These are phyloP conservation scores for Drosophila punjabiensis DNA, from an alignment of 1,140 invertebrate species.

Conservation along the genomic window DNA sequence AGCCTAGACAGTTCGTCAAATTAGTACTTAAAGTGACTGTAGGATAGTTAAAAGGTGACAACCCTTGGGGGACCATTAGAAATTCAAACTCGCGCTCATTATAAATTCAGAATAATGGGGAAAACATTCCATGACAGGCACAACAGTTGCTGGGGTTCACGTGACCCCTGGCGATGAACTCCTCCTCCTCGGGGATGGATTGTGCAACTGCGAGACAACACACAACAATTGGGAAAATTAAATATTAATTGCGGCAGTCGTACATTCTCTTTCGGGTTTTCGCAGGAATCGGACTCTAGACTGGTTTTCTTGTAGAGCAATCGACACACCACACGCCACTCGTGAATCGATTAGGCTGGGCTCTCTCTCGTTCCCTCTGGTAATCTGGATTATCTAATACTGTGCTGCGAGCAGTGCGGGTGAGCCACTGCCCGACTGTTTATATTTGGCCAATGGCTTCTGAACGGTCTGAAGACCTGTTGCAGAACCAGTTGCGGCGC, in stretches of 20 bases:
- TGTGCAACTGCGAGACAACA: conserved; percentile 41
- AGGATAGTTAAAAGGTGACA: conserved; percentile 7
- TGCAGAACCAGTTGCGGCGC: conserved; percentile 60
- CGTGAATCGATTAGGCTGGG: conserved; percentile 29
- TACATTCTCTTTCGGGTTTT: conserved; percentile 60
- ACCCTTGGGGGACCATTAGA: conserved; percentile 25
- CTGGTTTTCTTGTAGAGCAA: conserved; percentile 25
- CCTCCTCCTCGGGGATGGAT: conserved; percentile 10
- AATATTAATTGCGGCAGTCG: conserved; percentile 61
- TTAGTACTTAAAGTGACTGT: conserved; percentile 1
- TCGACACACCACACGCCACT: conserved; percentile 28
- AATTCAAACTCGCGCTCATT: conserved; percentile 31
- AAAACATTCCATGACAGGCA: conserved; percentile 32
- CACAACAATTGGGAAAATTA: conserved; percentile 51
- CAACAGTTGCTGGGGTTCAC: conserved; percentile 61
- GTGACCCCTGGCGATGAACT: conserved; percentile 14
- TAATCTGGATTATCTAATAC: conserved; percentile 59
- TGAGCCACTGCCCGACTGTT: conserved; percentile 27
- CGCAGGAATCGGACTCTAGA: conserved; percentile 35
- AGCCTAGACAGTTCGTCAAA: conserved; percentile 3
- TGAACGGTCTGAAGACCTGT: conserved; percentile 49
- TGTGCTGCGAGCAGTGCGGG: conserved; percentile 31
- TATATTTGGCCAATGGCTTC: conserved; percentile 37
- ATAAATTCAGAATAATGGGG: conserved; percentile 31
- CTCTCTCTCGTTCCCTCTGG: conserved; percentile 30